phyloP scores from a whole-genome alignment of 2,888 invertebrate species.

The Caenorhabditis macrosperma region DNA sequence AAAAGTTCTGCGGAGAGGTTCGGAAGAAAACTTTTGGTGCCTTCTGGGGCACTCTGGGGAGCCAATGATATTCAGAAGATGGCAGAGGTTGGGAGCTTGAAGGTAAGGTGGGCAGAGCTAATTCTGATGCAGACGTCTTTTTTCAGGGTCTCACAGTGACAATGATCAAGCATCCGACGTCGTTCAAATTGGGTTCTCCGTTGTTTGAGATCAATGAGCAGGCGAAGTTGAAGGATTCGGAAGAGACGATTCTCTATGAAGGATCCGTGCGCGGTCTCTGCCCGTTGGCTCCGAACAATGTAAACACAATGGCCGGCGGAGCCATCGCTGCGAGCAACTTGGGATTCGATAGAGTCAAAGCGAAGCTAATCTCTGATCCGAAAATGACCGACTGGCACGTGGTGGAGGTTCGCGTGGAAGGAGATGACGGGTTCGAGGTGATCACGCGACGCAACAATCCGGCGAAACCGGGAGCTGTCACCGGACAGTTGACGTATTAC shows the following conservation, averaged over 20 bases:
- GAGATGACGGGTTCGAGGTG: constrained; percentile 72
- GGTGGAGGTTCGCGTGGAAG: constrained; percentile 81
- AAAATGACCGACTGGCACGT: constrained; percentile 82
- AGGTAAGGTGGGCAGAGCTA: constrained; percentile 74
- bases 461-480: constrained; percentile 82
- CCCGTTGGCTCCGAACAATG: constrained; percentile 83
- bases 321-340: constrained; percentile 82
- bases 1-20: constrained; percentile 75
- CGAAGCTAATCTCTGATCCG: constrained; percentile 83
- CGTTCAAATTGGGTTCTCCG: constrained; percentile 82
- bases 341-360: constrained; percentile 83
- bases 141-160: constrained; percentile 82
- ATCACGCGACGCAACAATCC: constrained; percentile 82
- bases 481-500: constrained; percentile 83
- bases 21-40: constrained; percentile 81
- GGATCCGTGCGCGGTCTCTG: constrained; percentile 83
- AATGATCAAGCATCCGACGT: constrained; percentile 83
- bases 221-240: constrained; percentile 73
- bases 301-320: constrained; percentile 84
- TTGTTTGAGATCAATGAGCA: constrained; percentile 81
- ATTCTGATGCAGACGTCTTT: background rate
- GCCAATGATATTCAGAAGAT: constrained; percentile 83
- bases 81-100: constrained; percentile 82
- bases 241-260: constrained; percentile 82
- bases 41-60: constrained; percentile 84